These are phyloP conservation scores for Peromyscus leucopus DNA, from an alignment of 2,113 vertebrate genomes.

Conservation along the genomic window DNA sequence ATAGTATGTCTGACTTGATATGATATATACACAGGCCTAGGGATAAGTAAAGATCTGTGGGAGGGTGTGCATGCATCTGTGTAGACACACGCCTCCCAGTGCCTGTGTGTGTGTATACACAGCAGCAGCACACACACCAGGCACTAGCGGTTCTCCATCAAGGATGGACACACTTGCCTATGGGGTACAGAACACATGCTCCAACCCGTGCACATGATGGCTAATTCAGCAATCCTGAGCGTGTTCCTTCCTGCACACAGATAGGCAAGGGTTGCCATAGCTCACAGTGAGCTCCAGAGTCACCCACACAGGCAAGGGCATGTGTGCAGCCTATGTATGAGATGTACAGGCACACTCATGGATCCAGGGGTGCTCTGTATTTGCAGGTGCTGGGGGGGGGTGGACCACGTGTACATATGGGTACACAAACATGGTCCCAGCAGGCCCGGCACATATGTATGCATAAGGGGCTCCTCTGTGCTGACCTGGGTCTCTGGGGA, in stretches of 20 bases:
- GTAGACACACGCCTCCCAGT: not conserved
- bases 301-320: not conserved
- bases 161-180: not conserved
- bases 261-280: not conserved
- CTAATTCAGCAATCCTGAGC: too few relatives aligned
- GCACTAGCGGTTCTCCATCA: not conserved
- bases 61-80: not conserved
- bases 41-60: not conserved
- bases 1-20: not conserved
- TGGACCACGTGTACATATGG: not conserved
- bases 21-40: fast-evolving
- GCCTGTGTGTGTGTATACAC: too few relatives aligned
- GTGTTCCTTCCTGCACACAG: not conserved
- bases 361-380: not conserved
- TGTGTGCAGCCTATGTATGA: not conserved
- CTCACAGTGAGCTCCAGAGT: not conserved
- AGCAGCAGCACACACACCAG: not conserved
- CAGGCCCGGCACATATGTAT: not conserved
- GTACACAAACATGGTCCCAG: not conserved
- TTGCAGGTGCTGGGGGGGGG: not conserved
- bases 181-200: not conserved
- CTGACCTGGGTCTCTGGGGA: constrained; percentile 67
- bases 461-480: not conserved
- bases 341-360: not conserved
- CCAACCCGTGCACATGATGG: not conserved